Conservation (phyloP, 2,797 vertebrate species). For the Tachyglossus aculeatus region DNA sequence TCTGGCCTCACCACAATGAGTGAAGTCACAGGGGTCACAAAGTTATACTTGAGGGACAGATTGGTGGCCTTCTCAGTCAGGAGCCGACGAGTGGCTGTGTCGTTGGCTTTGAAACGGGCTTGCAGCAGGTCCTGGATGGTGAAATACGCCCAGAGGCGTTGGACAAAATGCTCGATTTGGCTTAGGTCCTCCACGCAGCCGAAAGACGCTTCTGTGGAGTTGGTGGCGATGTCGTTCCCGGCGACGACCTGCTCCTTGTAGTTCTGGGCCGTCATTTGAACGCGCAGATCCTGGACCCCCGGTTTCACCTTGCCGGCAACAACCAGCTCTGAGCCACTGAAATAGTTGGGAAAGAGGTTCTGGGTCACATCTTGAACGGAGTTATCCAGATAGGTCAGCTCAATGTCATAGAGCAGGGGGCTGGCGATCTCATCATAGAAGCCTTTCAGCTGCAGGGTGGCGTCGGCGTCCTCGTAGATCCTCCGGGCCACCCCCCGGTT, state of each 20-base stretch:
- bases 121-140: constrained; percentile 85
- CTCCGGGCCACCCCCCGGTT: constrained; percentile 80
- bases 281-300: constrained; percentile 72
- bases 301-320: constrained; percentile 80
- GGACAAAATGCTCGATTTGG: constrained; percentile 75
- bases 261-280: constrained; percentile 74
- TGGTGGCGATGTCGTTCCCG: constrained; percentile 67
- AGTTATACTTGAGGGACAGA: constrained; percentile 86
- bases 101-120: constrained; percentile 74
- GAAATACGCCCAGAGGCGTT: constrained; percentile 85
- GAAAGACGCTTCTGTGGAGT: constrained; percentile 52
- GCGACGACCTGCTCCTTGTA: constrained; percentile 68
- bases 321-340: constrained; percentile 85
- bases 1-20: constrained; percentile 84
- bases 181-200: constrained; percentile 59
- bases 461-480: constrained; percentile 84
- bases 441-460: constrained; percentile 81
- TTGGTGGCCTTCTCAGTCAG: constrained; percentile 83
- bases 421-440: constrained; percentile 87
- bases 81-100: constrained; percentile 70
- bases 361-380: constrained; percentile 77
- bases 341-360: constrained; percentile 82
- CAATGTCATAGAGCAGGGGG: constrained; percentile 83
- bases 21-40: constrained; percentile 86
- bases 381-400: constrained; percentile 80